Conservation (phyloP, 2,797 vertebrate genomes). For the Trachurus trachurus region DNA sequence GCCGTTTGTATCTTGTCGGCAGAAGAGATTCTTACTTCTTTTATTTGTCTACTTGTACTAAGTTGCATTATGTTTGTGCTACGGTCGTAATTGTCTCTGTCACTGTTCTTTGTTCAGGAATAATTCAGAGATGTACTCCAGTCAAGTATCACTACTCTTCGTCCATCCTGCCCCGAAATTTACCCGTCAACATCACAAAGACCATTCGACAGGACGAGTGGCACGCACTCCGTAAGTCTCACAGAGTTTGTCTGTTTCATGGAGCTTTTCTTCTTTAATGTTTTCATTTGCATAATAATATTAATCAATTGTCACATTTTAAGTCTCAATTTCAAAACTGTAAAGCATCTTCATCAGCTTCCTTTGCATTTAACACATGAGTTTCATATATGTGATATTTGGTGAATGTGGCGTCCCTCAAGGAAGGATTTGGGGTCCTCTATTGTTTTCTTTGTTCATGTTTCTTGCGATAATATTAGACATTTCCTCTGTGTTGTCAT, state of each 20-base stretch:
- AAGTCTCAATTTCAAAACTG: not conserved
- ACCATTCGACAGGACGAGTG: conserved; percentile 96
- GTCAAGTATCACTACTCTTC: conserved; percentile 97
- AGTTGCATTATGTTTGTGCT: conserved; percentile 2
- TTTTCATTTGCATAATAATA: not conserved
- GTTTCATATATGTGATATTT: not conserved
- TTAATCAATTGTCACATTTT: not conserved
- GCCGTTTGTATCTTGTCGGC: conserved; percentile 12
- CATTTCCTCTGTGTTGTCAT: not conserved
- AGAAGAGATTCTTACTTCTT: conserved; percentile 8
- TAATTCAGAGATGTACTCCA: conserved; percentile 92
- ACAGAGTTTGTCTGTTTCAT: conserved; percentile 11
- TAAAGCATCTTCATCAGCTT: not conserved
- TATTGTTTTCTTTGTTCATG: not conserved
- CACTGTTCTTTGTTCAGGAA: conserved; percentile 78
- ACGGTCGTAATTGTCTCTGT: conserved; percentile 22
- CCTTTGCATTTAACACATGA: not conserved
- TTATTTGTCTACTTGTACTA: conserved; percentile 2
- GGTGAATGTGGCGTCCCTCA: conserved; percentile 2
- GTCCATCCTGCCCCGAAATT: conserved; percentile 92
- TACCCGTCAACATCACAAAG: conserved; percentile 93
- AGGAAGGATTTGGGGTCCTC: not conserved
- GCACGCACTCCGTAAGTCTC: conserved; percentile 94
- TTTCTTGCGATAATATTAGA: not conserved
- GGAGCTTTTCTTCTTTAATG: not conserved